Conservation (phyloP, 2,888 invertebrate genomes). For the Amphipoea oculea region DNA sequence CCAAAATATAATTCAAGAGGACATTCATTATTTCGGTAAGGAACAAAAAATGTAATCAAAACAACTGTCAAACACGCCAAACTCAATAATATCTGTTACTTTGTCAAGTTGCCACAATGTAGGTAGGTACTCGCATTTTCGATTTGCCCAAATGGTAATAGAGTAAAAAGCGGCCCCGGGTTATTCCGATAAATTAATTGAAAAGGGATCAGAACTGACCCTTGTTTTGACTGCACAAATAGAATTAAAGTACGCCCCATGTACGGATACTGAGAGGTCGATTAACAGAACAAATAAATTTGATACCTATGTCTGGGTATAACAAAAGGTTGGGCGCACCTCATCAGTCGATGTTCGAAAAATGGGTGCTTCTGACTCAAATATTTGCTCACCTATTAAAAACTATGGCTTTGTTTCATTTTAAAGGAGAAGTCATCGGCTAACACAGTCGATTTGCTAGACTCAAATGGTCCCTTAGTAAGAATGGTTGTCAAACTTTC, state of each 20-base stretch:
- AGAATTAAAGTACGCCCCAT: conserved; percentile 85
- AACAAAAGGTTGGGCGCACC: conserved; percentile 44
- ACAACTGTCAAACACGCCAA: conserved; percentile 22
- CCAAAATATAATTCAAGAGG: background rate
- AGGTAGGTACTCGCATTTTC: conserved; percentile 65
- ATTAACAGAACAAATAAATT: conserved; percentile 80
- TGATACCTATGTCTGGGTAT: conserved; percentile 64
- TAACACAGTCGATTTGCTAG: background rate
- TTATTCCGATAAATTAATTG: conserved; percentile 82
- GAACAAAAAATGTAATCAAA: conserved; percentile 18
- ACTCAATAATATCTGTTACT: conserved; percentile 48
- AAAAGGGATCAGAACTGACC: conserved; percentile 81
- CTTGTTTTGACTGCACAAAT: conserved; percentile 87
- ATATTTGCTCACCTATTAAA: conserved; percentile 20
- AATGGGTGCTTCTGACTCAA: conserved; percentile 14
- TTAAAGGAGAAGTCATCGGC: background rate
- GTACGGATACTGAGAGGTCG: conserved; percentile 81
- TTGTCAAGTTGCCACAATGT: conserved; percentile 60
- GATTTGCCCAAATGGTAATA: conserved; percentile 76
- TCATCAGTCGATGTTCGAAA: conserved; percentile 29
- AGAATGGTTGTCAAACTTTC: background rate
- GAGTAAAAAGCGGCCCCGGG: conserved; percentile 77
- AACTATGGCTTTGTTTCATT: conserved; percentile 8
- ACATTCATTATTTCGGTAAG: background rate
- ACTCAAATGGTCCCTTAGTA: background rate